phyloP scores from a whole-genome alignment of 2,888 invertebrate genomes.

The Callyntrura sp. region DNA sequence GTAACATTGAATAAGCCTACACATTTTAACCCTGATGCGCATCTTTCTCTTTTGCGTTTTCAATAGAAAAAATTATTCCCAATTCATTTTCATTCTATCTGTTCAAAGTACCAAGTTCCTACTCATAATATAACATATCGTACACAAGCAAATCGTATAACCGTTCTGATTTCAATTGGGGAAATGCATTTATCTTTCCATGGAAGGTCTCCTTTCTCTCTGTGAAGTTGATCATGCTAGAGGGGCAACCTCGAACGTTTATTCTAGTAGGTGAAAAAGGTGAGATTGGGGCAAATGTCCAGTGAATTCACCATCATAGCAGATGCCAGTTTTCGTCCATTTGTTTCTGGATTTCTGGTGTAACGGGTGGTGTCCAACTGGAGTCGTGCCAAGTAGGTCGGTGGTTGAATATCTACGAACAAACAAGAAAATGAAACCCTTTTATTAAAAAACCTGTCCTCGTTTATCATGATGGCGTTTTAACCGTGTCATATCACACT shows the following conservation, averaged over 20 bases:
- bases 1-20: background rate
- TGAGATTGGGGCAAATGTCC: constrained; percentile 6
- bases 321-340: constrained; percentile 13
- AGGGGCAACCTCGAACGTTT: background rate
- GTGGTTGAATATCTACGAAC: constrained; percentile 18
- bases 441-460: background rate
- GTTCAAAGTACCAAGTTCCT: no score
- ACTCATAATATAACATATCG: constrained; percentile 13
- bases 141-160: constrained; percentile 36
- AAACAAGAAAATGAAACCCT: constrained; percentile 17
- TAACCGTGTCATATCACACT: no score
- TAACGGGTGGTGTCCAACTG: constrained; percentile 16
- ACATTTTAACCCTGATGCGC: constrained; percentile 45
- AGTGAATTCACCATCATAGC: background rate
- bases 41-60: background rate
- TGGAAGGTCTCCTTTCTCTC: background rate
- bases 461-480: background rate
- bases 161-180: constrained; percentile 12
- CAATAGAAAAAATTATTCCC: background rate
- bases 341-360: background rate
- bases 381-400: constrained; percentile 11
- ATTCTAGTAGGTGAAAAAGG: background rate
- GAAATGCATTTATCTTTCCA: background rate
- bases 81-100: no score
- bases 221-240: background rate